phyloP scores from a whole-genome alignment of 2,113 vertebrate genomes.

The Melanerpes formicivorus region DNA sequence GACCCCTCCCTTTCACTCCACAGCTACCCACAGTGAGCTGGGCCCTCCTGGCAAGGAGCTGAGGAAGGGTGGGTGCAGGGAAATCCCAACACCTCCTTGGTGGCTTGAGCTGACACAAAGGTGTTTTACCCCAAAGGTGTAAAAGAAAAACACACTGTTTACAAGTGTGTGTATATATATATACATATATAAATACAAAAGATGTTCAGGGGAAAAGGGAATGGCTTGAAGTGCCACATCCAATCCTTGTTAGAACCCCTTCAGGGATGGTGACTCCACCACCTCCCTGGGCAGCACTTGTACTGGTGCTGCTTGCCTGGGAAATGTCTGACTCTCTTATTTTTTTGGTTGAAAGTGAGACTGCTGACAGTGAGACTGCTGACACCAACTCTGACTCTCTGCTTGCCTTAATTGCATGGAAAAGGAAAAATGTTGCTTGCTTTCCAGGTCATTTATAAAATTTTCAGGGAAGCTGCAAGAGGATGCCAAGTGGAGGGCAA shows the following conservation, averaged over 20 bases:
- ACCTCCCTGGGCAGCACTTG: no score
- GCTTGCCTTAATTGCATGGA: neutral
- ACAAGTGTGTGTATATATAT: no score
- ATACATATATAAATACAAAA: no score
- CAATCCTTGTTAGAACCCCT: no score
- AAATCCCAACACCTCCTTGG: rapidly evolving
- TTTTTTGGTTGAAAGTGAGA: neutral
- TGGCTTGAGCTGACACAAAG: no score
- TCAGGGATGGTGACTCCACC: no score
- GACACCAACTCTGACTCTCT: neutral
- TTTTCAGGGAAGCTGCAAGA: neutral
- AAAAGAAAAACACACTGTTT: no score
- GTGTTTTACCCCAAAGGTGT: no score
- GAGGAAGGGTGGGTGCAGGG: neutral
- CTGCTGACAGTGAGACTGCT: neutral
- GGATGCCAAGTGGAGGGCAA: neutral
- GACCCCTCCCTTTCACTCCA: no score
- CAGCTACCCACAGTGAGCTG: rapidly evolving
- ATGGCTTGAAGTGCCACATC: no score
- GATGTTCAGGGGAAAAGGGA: no score
- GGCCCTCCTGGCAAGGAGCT: neutral
- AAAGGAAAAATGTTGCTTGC: neutral
- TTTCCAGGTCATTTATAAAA: neutral
- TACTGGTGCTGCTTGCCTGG: no score
- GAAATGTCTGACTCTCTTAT: neutral